Conservation (phyloP, 1,140 invertebrate genomes). For the Ostrea edulis region DNA sequence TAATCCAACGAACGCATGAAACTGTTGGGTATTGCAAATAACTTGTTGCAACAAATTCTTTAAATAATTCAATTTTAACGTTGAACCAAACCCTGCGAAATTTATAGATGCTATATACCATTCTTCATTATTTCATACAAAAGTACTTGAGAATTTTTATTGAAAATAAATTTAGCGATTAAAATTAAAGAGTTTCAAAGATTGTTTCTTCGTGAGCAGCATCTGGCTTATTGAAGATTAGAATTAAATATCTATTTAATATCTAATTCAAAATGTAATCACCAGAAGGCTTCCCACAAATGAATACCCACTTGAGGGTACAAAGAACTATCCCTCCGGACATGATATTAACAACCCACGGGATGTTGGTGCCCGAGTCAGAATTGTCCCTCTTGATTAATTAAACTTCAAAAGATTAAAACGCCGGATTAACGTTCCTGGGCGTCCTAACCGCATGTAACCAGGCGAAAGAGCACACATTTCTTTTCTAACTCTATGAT, state of each 20-base stretch:
- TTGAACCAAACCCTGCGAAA: background rate
- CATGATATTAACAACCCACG: conserved; percentile 16
- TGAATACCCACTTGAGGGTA: background rate
- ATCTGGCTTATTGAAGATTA: background rate
- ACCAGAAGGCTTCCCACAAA: background rate
- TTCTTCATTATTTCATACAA: background rate
- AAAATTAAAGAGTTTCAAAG: background rate
- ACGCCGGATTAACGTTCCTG: background rate
- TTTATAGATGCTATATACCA: background rate
- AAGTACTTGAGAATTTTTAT: conserved; percentile 14
- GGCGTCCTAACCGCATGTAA: conserved; percentile 28
- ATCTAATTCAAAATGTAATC: background rate
- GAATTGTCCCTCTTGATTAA: conserved; percentile 12
- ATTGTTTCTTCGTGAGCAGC: background rate
- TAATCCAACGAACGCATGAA: conserved; percentile 10
- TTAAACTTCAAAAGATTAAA: conserved; percentile 40
- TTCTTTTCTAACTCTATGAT: background rate
- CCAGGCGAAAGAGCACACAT: background rate
- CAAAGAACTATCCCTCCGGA: background rate
- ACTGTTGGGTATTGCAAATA: background rate
- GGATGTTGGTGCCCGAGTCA: background rate
- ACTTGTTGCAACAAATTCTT: conserved; percentile 17
- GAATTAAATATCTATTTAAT: conserved; percentile 9
- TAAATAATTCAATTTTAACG: conserved; percentile 27
- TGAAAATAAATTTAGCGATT: conserved; percentile 2